phyloP scores from a whole-genome alignment of 2,888 invertebrate species.

The Osmoderma eremita region DNA sequence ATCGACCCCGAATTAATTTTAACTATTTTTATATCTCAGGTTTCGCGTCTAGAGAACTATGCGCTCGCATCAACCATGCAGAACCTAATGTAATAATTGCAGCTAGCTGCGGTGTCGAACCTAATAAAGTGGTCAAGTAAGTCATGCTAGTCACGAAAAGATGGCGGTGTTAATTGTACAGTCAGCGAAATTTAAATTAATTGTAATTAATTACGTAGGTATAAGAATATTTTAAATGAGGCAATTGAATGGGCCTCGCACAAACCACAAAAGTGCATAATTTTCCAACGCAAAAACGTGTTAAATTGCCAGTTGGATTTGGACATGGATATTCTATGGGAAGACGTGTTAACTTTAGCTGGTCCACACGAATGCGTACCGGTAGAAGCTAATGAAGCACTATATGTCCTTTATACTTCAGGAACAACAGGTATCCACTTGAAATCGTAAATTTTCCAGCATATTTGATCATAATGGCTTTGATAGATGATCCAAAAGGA shows the following conservation, averaged over 20 bases:
- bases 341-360: conserved; percentile 73
- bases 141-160: conserved; percentile 24
- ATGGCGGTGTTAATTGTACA: conserved; percentile 19
- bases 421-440: conserved; percentile 74
- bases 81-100: conserved; percentile 89
- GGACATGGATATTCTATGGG: conserved; percentile 81
- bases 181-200: neutral
- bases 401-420: conserved; percentile 93
- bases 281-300: conserved; percentile 81
- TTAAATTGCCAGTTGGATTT: conserved; percentile 70
- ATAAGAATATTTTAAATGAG: conserved; percentile 83
- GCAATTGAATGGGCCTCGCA: conserved; percentile 79
- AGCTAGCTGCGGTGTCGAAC: conserved; percentile 92
- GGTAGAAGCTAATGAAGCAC: conserved; percentile 87
- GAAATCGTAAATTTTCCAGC: neutral
- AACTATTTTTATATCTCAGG: conserved; percentile 69
- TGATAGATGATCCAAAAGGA: conserved; percentile 75
- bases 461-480: too few relatives aligned
- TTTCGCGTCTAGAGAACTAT: conserved; percentile 89
- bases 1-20: too few relatives aligned
- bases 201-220: conserved; percentile 61
- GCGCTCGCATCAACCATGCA: conserved; percentile 86
- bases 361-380: conserved; percentile 83
- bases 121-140: conserved; percentile 81
- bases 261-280: conserved; percentile 82